Conservation (phyloP, 2,113 vertebrate species). For the Dicentrarchus labrax region DNA sequence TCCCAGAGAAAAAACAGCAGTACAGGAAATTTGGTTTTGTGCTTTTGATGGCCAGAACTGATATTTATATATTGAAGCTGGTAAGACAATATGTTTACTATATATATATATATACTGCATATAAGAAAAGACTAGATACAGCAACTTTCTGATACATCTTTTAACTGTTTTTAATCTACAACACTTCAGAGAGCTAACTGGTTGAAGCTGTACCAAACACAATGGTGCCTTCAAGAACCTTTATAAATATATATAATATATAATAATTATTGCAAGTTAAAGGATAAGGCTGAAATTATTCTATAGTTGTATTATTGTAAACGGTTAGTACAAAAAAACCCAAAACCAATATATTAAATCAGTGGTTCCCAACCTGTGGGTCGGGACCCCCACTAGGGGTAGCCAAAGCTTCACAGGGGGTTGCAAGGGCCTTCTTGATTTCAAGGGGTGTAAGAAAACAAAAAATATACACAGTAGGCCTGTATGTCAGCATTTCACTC, state of each 20-base stretch:
- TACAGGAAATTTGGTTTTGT: slow-evolving; percentile 53
- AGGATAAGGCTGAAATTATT: neutral
- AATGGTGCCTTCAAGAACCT: neutral
- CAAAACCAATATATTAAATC: neutral
- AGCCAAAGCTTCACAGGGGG: too few species aligned
- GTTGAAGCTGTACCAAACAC: neutral
- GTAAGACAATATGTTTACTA: neutral
- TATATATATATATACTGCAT: neutral
- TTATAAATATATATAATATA: neutral
- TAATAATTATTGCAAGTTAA: neutral
- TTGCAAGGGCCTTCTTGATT: too few species aligned
- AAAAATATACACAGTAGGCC: too few species aligned
- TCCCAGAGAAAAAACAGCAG: slow-evolving; percentile 20
- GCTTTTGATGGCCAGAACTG: slow-evolving; percentile 7
- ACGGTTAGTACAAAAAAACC: neutral
- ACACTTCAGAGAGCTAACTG: neutral
- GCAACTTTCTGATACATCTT: neutral
- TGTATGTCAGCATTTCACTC: too few species aligned
- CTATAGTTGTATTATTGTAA: neutral
- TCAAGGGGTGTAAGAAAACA: too few species aligned
- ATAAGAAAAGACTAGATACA: neutral
- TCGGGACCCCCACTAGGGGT: too few species aligned
- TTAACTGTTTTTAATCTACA: neutral
- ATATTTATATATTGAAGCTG: slow-evolving; percentile 27
- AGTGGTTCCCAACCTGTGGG: too few species aligned